A percentile compares a stretch with the other conserved stretches of the same genome.
phyloP scores from a whole-genome alignment of 2,888 invertebrate species.

The Dichetophora obliterata region DNA sequence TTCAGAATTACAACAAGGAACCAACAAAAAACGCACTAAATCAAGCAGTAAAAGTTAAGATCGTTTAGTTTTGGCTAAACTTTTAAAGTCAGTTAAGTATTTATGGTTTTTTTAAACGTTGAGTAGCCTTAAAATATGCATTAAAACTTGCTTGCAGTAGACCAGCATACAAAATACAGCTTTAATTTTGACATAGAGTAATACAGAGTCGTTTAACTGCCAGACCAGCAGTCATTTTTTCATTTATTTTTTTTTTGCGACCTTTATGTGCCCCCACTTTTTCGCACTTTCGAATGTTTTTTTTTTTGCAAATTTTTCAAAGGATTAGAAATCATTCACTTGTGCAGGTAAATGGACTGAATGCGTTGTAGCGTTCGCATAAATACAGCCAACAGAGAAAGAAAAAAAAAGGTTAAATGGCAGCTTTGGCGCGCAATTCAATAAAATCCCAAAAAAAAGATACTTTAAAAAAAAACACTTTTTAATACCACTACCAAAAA shows the following conservation, averaged over 20 bases:
- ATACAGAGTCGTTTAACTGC: not conserved
- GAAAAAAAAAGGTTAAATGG: slow-evolving; percentile 39
- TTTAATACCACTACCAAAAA: slow-evolving; percentile 5
- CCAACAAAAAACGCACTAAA: not conserved
- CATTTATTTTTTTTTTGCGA: no score
- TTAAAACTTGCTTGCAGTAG: no score
- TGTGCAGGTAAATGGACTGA: slow-evolving; percentile 68
- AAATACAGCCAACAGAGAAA: slow-evolving; percentile 16
- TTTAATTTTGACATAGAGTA: no score
- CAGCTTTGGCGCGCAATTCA: slow-evolving; percentile 42
- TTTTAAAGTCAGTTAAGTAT: no score
- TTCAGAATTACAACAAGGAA: not conserved
- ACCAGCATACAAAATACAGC: no score
- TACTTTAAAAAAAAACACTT: slow-evolving; percentile 14
- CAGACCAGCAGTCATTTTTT: not conserved
- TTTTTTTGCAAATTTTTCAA: slow-evolving; percentile 36
- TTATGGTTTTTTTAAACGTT: no score
- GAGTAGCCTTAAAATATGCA: no score
- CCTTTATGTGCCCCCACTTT: no score
- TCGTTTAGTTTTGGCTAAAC: not conserved
- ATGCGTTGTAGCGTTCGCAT: slow-evolving; percentile 51
- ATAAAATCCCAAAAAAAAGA: slow-evolving; percentile 38
- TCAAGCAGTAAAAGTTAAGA: not conserved
- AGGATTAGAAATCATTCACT: slow-evolving; percentile 66
- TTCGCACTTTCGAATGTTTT: no score